Conservation (phyloP, 2,113 vertebrate species). For the Nicator chloris region DNA sequence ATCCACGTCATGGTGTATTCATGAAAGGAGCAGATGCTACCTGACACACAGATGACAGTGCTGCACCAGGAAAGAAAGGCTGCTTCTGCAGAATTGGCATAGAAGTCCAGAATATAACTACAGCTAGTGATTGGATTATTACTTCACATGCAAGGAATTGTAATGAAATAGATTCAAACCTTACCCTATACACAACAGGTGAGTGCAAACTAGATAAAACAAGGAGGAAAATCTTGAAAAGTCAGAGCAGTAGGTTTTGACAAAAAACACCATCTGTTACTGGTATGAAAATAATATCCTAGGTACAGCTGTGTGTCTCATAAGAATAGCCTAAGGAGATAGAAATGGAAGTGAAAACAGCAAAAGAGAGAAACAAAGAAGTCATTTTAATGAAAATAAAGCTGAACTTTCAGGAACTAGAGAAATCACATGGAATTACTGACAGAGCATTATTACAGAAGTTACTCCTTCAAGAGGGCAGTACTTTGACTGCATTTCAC, state of each 20-base stretch:
- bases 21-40: neutral
- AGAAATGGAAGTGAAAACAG: neutral
- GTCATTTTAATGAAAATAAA: neutral
- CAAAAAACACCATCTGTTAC: neutral
- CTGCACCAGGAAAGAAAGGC: neutral
- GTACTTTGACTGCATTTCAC: neutral
- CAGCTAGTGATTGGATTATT: neutral
- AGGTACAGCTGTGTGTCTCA: neutral
- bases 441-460: rapidly evolving
- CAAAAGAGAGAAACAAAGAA: neutral
- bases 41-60: neutral
- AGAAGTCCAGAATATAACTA: neutral
- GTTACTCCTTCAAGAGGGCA: neutral
- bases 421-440: neutral
- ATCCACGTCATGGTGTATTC: neutral
- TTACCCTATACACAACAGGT: neutral
- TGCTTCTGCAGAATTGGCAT: neutral
- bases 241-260: neutral
- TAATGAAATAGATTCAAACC: neutral
- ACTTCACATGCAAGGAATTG: neutral
- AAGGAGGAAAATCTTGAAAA: neutral
- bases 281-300: neutral
- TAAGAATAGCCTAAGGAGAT: neutral
- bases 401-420: neutral
- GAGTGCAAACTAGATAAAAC: neutral